Evolutionary conservation across 2,888 invertebrate genomes (phyloP).

Genomic region (Tachystola acroxantha): DNA sequence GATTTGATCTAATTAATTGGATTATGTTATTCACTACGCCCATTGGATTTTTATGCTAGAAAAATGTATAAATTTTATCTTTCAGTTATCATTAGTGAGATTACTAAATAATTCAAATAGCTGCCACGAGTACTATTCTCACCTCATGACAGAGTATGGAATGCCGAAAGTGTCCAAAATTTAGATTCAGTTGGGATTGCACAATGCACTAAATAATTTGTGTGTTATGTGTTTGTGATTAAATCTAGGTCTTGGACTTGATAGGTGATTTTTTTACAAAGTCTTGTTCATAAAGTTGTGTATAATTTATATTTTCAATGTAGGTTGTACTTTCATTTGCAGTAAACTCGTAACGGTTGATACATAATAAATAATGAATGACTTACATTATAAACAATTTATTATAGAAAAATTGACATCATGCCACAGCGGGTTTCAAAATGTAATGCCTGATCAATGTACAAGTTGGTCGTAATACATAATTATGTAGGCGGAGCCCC

Average conservation of each 20-base stretch:
- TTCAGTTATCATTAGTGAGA: slow-evolving; percentile 65
- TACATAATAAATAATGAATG: too few species aligned
- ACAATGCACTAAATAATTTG: too few species aligned
- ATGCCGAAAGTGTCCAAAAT: not conserved
- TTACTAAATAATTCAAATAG: slow-evolving; percentile 26
- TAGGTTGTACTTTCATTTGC: slow-evolving; percentile 10
- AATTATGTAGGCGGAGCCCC: slow-evolving; percentile 49
- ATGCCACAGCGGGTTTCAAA: too few species aligned
- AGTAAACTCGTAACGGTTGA: not conserved
- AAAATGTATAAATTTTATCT: slow-evolving; percentile 26
- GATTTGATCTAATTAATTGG: slow-evolving; percentile 57
- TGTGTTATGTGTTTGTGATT: not conserved
- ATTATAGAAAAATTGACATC: slow-evolving; percentile 43
- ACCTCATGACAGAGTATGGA: not conserved
- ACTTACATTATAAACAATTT: slow-evolving; percentile 14
- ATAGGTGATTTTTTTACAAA: too few species aligned
- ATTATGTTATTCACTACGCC: slow-evolving; percentile 50
- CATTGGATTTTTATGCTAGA: slow-evolving; percentile 38
- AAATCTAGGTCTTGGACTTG: not conserved
- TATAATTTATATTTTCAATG: not conserved
- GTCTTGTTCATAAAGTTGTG: not conserved
- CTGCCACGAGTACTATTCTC: not conserved
- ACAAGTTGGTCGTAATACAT: slow-evolving; percentile 47
- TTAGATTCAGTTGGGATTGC: too few species aligned
- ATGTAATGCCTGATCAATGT: slow-evolving; percentile 36